These are phyloP conservation scores for Actinia equina DNA, from an alignment of 64 coral and sea anemone species.

Conservation along the genomic window DNA sequence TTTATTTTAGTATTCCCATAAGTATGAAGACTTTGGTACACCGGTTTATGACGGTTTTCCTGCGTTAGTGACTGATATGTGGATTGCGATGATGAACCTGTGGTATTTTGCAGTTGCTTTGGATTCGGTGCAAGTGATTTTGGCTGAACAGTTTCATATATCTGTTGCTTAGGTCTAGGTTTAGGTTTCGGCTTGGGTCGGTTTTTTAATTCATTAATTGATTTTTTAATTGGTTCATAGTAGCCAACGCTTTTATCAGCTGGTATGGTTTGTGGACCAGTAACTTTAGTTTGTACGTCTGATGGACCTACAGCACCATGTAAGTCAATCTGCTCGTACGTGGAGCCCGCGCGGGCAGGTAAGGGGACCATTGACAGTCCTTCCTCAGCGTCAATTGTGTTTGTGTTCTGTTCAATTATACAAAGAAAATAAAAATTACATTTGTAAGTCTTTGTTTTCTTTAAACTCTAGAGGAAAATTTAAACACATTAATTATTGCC, in stretches of 20 bases:
- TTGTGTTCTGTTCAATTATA: too few species aligned
- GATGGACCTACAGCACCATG: neutral
- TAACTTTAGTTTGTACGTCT: neutral
- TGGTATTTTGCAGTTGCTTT: neutral
- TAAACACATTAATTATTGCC: too few species aligned
- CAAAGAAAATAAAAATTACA: too few species aligned
- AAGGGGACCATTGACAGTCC: too few species aligned
- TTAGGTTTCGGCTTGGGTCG: neutral
- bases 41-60: neutral
- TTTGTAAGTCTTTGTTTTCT: too few species aligned
- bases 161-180: neutral
- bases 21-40: too few species aligned
- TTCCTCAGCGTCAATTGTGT: too few species aligned
- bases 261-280: neutral
- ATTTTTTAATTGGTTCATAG: neutral
- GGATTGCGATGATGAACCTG: neutral
- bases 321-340: neutral
- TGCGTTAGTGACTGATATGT: neutral
- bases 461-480: too few species aligned
- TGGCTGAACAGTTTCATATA: neutral
- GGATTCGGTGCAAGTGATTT: neutral
- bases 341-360: too few species aligned
- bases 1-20: too few species aligned
- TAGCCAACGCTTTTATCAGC: neutral
- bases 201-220: too few species aligned